Base-by-base conservation (phyloP, 2,888 invertebrate species). In the Rhyacophila evoluta region DNA sequence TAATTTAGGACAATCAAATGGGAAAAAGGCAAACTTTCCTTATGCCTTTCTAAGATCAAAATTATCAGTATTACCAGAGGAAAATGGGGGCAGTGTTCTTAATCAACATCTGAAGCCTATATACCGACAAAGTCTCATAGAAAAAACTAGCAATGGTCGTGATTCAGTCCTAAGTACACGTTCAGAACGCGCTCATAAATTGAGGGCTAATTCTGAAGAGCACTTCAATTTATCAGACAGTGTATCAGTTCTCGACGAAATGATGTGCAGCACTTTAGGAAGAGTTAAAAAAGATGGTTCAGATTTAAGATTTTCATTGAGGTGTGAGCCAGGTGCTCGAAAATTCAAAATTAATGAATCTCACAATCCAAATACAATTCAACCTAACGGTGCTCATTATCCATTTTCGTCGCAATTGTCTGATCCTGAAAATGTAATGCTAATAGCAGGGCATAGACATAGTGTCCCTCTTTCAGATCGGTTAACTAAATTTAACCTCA, bases 31-130 rank as follows among this genome's bases (percentile, higher is more conserved):
- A n/a, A 82, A 92, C 83, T 95, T 95, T 83, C 95, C 95, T 0
- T 94, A 94, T 84, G 94, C 94, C 1, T 95, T 95, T 85, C 87
- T 95, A 28, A 91, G 95, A 79, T 95, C 95, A 0, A 93, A 94
- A 83, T 87, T 95, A 69, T 94, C 94, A 8, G 94, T 94, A 68
- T 87, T 95, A 81, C 95, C 95, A 1, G 95, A 95, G 87, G 95
- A 95, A 86, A 92, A 92, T 82, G 87, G 87, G 15, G 87, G 87
- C 10, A 91, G 90, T 81, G 89, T 91, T 79, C 85, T 90, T 67
- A 89, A 90, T 83, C 89, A 90, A 84, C 84, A 85, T 67, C 29
- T 76, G 1, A 88, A 88, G 84, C 83, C 85, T 79, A 89, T 85
- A 85, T 89, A 87, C 80, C 89, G 87, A 84, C 92, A 87, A 86